Conservation (phyloP, 2,888 invertebrate genomes). For the Rapana venosa region DNA sequence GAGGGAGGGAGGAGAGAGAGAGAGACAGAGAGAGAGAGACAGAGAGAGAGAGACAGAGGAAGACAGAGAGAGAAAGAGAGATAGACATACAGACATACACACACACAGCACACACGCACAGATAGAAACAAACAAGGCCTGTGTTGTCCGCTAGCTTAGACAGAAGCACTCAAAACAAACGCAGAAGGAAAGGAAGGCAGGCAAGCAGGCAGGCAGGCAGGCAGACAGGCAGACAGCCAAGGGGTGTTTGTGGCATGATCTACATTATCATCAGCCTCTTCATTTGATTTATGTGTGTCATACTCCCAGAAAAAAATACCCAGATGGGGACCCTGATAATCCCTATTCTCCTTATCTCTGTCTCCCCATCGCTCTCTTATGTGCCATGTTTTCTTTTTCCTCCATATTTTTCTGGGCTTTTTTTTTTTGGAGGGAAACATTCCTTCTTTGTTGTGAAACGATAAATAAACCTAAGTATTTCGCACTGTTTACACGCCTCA, state of each 20-base stretch:
- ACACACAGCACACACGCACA: neutral
- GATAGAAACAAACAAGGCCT: neutral
- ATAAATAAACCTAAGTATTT: no score
- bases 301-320: no score
- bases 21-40: neutral
- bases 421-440: no score
- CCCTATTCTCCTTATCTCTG: no score
- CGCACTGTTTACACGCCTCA: no score
- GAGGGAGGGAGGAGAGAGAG: neutral
- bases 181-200: neutral
- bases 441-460: no score
- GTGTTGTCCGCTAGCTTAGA: neutral
- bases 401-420: no score
- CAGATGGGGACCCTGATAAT: no score
- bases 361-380: no score
- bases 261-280: conserved; percentile 5
- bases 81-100: neutral
- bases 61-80: neutral
- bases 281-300: conserved; percentile 1
- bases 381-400: no score
- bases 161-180: neutral
- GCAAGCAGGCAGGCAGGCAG: neutral
- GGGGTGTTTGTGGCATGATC: no score
- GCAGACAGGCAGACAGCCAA: neutral
- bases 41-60: neutral